These are phyloP conservation scores for Pomacea maculata DNA, from an alignment of 1,140 invertebrate genomes.

Conservation along the genomic window DNA sequence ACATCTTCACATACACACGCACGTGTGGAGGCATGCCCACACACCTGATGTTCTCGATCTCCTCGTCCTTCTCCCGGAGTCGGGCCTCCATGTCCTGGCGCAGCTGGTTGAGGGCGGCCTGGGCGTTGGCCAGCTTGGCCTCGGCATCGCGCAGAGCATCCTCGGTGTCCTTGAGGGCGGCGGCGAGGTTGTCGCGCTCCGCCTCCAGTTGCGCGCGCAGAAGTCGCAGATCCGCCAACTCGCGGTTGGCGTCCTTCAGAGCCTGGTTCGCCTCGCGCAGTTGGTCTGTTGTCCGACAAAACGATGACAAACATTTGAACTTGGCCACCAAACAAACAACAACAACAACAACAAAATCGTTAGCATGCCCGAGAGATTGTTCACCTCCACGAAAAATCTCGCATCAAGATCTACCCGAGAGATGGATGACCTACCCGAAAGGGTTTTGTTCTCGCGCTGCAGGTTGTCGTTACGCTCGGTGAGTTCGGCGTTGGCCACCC, in stretches of 20 bases:
- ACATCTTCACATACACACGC: neutral
- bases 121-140: constrained; percentile 61
- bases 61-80: constrained; percentile 66
- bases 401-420: too few relatives aligned
- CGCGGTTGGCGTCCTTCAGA: constrained; percentile 62
- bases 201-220: constrained; percentile 57
- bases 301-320: too few relatives aligned
- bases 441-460: constrained; percentile 63
- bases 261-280: constrained; percentile 61
- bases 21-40: neutral
- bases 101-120: constrained; percentile 61
- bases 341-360: too few relatives aligned
- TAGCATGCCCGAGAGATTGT: neutral
- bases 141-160: constrained; percentile 63
- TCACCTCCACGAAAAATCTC: too few relatives aligned
- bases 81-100: constrained; percentile 63
- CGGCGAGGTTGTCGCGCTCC: constrained; percentile 62
- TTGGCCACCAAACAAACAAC: too few relatives aligned
- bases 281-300: constrained; percentile 42
- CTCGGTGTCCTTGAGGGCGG: constrained; percentile 61
- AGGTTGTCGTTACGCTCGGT: constrained; percentile 61
- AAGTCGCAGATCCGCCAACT: constrained; percentile 57
- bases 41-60: constrained; percentile 63
- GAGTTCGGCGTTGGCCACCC: constrained; percentile 58
- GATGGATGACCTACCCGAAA: constrained; percentile 49